phyloP scores from a whole-genome alignment of 2,113 vertebrate genomes.

The Ceyx cyanopectus region DNA sequence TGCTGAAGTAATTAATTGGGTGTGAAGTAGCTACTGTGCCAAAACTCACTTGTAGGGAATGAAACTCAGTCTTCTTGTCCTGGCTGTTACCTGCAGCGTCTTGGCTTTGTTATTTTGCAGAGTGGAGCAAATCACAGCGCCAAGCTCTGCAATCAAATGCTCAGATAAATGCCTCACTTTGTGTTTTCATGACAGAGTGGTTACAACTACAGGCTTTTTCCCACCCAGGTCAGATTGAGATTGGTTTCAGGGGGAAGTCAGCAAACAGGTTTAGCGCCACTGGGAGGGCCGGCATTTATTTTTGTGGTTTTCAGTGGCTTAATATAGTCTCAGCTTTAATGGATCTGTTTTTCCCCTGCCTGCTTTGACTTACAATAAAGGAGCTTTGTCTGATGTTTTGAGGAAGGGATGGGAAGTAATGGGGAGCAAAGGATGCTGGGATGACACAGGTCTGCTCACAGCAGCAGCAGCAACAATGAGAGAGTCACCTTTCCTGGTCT shows the following conservation, averaged over 20 bases:
- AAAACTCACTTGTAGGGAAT: constrained; percentile 72
- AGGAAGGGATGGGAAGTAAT: neutral
- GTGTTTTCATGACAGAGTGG: neutral
- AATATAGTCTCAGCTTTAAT: neutral
- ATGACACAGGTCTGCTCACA: neutral
- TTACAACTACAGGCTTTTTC: neutral
- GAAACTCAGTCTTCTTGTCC: constrained; percentile 58
- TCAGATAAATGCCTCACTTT: neutral
- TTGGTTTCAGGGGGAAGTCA: neutral
- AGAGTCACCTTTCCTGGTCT: neutral
- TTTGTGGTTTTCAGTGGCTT: constrained; percentile 26
- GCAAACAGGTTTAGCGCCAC: neutral
- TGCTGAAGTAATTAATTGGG: constrained; percentile 82
- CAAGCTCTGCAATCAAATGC: neutral
- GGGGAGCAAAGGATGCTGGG: neutral
- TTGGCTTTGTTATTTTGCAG: constrained; percentile 46
- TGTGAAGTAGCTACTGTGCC: constrained; percentile 77
- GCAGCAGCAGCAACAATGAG: neutral
- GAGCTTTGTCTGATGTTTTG: neutral
- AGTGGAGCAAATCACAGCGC: neutral
- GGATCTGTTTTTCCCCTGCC: neutral
- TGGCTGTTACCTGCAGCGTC: constrained; percentile 59
- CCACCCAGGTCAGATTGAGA: neutral
- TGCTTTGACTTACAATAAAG: neutral
- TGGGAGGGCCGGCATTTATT: neutral